Conservation (phyloP, 2,888 invertebrate species). For the Notodonta ziczac region DNA sequence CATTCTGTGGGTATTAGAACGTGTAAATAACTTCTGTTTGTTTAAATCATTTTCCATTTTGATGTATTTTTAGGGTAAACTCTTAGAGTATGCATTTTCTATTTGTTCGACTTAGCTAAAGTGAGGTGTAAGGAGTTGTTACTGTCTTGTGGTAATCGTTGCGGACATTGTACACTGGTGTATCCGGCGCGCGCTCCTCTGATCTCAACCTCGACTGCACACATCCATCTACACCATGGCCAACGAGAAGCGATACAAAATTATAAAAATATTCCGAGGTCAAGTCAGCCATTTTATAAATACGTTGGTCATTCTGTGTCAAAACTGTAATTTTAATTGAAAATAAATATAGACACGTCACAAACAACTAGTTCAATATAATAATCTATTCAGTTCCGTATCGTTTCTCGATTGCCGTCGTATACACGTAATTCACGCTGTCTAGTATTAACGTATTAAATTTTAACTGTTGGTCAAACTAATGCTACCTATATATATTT, state of each 20-base stretch:
- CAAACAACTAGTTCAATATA: too few species aligned
- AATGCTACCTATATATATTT: constrained; percentile 55
- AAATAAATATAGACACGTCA: too few species aligned
- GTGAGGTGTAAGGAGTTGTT: constrained; percentile 68
- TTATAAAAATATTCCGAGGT: too few species aligned
- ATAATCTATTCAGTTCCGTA: too few species aligned
- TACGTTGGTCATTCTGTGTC: too few species aligned
- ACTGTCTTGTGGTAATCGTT: constrained; percentile 68
- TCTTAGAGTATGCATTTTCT: constrained; percentile 78
- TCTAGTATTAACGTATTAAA: constrained; percentile 25
- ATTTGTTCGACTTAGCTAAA: constrained; percentile 68
- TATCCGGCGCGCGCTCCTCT: constrained; percentile 37
- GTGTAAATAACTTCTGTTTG: constrained; percentile 74
- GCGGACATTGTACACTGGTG: constrained; percentile 56
- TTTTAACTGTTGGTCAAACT: constrained; percentile 29
- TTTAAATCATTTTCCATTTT: constrained; percentile 78
- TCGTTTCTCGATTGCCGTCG: too few species aligned
- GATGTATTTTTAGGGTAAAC: constrained; percentile 78
- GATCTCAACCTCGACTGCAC: constrained; percentile 26
- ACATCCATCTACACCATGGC: constrained; percentile 20
- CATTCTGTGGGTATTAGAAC: constrained; percentile 70
- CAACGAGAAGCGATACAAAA: too few species aligned
- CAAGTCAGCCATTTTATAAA: too few species aligned
- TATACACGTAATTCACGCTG: constrained; percentile 17
- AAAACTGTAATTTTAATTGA: too few species aligned